A percentile compares a stretch with the other conserved stretches of the same genome.
phyloP scores from a whole-genome alignment of 2,888 invertebrate genomes.

The Slavum lentiscoides region DNA sequence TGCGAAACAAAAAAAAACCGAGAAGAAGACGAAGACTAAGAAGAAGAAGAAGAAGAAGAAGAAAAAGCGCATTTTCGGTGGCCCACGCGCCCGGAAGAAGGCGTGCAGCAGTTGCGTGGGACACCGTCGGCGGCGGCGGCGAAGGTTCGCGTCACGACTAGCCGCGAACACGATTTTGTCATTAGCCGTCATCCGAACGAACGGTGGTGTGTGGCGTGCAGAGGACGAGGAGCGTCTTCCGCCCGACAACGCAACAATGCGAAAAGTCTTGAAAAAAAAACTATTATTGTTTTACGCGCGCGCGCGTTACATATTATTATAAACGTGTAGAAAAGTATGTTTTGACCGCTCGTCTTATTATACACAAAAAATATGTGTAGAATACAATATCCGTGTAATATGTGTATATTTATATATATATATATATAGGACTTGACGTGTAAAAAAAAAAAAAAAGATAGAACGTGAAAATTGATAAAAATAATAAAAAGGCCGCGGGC shows the following conservation, averaged over 20 bases:
- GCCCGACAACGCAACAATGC: conserved; percentile 24
- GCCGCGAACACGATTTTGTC: conserved; percentile 52
- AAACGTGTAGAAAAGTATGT: conserved; percentile 11
- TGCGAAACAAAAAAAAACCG: conserved; percentile 12
- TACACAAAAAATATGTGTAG: background rate
- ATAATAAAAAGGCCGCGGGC: conserved; percentile 11
- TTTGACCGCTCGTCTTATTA: conserved; percentile 13
- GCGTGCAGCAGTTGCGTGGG: conserved; percentile 48
- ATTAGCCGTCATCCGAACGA: conserved; percentile 38
- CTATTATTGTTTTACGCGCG: conserved; percentile 25
- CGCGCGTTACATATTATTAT: too few species aligned
- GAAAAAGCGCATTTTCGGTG: conserved; percentile 33
- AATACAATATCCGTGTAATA: background rate
- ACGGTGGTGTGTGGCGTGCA: background rate
- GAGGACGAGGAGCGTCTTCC: conserved; percentile 27
- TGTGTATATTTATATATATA: too few species aligned
- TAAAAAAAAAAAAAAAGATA: conserved; percentile 6
- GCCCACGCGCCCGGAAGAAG: conserved; percentile 51
- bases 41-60: background rate
- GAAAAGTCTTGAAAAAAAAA: conserved; percentile 47
- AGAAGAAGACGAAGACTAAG: background rate
- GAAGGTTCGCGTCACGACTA: conserved; percentile 42
- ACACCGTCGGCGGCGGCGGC: conserved; percentile 17
- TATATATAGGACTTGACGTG: background rate
- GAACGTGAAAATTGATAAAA: conserved; percentile 52